Evolutionary conservation across 2,797 vertebrate genomes (phyloP).

Genomic region (Syndactyla subalaris): DNA sequence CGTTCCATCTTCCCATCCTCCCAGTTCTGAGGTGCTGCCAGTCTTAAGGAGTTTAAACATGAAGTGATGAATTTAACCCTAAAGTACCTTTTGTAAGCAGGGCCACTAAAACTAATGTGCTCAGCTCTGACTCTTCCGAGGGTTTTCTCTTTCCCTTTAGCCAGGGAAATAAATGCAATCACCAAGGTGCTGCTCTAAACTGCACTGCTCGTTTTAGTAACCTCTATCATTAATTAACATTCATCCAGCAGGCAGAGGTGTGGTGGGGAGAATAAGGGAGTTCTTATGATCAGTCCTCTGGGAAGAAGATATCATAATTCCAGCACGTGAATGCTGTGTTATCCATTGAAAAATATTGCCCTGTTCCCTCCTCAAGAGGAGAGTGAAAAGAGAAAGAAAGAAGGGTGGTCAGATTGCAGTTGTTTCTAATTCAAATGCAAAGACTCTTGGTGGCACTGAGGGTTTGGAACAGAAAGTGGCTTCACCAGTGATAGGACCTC

Average conservation of each 20-base stretch:
- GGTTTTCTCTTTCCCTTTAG: conserved; percentile 20
- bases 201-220: not conserved
- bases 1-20: not conserved
- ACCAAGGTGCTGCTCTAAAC: conserved; percentile 35
- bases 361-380: not conserved
- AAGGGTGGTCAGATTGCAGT: not conserved
- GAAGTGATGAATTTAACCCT: not conserved
- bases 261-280: not conserved
- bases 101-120: not conserved
- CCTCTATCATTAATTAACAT: conserved; percentile 42
- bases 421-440: not conserved
- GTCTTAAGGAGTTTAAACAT: not conserved
- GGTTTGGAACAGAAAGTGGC: not conserved
- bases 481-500: not conserved
- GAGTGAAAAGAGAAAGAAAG: not conserved
- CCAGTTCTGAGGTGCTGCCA: not conserved
- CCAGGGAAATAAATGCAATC: conserved; percentile 18
- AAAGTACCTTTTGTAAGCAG: not conserved
- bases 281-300: conserved; percentile 29
- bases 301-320: conserved; percentile 11
- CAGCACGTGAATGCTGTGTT: not conserved
- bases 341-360: conserved; percentile 19
- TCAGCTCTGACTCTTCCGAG: not conserved
- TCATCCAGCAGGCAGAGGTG: conserved; percentile 28
- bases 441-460: not conserved